A percentile compares a stretch with the other conserved stretches of the same genome.
phyloP scores from a whole-genome alignment of 2,113 vertebrate species.

The Aegypius monachus region DNA sequence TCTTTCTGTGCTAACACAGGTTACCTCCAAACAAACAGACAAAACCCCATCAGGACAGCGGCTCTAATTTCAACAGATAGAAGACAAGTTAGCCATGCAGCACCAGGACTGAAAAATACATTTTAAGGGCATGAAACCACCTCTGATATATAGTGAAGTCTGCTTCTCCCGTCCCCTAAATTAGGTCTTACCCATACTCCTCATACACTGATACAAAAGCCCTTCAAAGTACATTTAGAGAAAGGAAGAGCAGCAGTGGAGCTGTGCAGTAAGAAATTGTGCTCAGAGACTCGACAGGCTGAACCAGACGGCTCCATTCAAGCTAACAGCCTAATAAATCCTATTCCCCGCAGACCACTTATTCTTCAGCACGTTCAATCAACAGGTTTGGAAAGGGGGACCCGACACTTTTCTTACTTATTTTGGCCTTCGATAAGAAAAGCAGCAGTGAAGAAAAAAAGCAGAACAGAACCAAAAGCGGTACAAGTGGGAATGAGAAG shows the following conservation, averaged over 20 bases:
- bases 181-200: not conserved
- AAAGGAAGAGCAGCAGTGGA: not conserved
- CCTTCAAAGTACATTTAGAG: not conserved
- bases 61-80: not conserved
- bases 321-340: constrained; percentile 30
- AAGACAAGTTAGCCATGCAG: not conserved
- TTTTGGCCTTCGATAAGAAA: not conserved
- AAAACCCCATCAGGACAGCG: not conserved
- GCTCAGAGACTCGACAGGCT: not conserved
- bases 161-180: not conserved
- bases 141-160: not conserved
- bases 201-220: not conserved
- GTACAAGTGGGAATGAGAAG: not conserved
- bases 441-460: not conserved
- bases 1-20: not conserved
- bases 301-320: not conserved
- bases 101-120: not conserved
- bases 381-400: constrained; percentile 13
- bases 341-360: not conserved
- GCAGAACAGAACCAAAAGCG: not conserved
- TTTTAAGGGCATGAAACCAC: not conserved
- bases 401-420: not conserved
- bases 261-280: not conserved
- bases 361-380: not conserved
- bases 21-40: not conserved